phyloP scores from a whole-genome alignment of 2,797 vertebrate species.

The Anguilla anguilla region DNA sequence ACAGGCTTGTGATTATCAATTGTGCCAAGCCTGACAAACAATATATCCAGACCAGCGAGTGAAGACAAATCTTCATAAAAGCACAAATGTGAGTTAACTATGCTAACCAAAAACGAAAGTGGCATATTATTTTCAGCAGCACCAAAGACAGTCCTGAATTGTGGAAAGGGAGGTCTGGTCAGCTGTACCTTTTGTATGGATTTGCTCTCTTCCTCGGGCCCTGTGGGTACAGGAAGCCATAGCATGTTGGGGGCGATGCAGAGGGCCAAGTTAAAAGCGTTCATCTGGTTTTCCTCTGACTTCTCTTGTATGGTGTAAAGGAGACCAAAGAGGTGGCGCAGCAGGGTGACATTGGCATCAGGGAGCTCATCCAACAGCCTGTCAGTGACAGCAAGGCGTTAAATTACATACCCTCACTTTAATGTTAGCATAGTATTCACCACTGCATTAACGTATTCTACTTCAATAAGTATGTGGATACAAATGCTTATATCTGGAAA shows the following conservation, averaged over 20 bases:
- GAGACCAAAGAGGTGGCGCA: constrained; percentile 74
- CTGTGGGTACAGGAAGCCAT: constrained; percentile 67
- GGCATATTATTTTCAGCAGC: neutral
- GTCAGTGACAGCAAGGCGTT: neutral
- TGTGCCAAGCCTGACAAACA: too few relatives aligned
- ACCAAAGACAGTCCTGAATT: neutral
- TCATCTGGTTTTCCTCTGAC: constrained; percentile 76
- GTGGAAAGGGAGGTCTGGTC: neutral
- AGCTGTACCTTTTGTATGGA: constrained; percentile 70
- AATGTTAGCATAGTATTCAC: too few relatives aligned
- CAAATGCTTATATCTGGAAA: too few relatives aligned
- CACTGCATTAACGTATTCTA: too few relatives aligned
- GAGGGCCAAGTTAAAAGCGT: constrained; percentile 74
- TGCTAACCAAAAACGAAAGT: neutral
- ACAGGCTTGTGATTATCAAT: too few relatives aligned
- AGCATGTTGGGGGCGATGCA: constrained; percentile 81
- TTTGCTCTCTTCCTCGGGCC: constrained; percentile 72
- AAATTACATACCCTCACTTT: neutral
- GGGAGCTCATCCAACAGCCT: constrained; percentile 73
- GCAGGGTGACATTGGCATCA: constrained; percentile 69
- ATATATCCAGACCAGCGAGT: too few relatives aligned
- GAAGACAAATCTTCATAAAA: too few relatives aligned
- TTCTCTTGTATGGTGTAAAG: constrained; percentile 73
- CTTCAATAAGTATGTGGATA: too few relatives aligned
- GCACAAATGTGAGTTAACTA: too few relatives aligned